Conservation (phyloP, 2,888 invertebrate species). For the Pherbina coryleti region DNA sequence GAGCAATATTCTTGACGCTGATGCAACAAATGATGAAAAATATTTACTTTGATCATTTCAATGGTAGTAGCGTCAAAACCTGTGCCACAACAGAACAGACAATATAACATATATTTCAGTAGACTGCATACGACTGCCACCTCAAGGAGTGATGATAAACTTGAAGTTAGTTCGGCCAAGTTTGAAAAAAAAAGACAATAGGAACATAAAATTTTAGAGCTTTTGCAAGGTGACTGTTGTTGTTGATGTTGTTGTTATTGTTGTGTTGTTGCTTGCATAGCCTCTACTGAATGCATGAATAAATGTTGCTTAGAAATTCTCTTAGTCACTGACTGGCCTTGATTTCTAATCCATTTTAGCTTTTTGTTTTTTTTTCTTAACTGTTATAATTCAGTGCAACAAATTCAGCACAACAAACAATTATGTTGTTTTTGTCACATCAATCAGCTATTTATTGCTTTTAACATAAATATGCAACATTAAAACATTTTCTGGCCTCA, state of each 20-base stretch:
- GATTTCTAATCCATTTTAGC: background rate
- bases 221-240: background rate
- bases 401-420: background rate
- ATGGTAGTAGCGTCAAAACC: background rate
- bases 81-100: background rate
- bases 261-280: too few species aligned
- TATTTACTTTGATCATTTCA: conserved; percentile 56
- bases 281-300: background rate
- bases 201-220: conserved; percentile 30
- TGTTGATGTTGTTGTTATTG: background rate
- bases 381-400: too few species aligned
- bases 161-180: conserved; percentile 4
- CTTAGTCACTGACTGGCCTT: too few species aligned
- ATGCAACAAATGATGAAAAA: conserved; percentile 68
- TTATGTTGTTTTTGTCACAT: background rate
- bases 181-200: conserved; percentile 19
- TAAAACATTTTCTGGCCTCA: background rate
- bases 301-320: too few species aligned
- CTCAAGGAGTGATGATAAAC: conserved; percentile 5
- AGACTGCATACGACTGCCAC: background rate
- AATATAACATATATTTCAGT: background rate
- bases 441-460: background rate
- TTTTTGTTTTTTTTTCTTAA: background rate
- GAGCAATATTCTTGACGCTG: conserved; percentile 68
- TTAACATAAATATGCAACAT: background rate